Percentiles rank a stretch among this genome's conserved stretches.
Evolutionary conservation across 2,113 vertebrate genomes (phyloP).

Genomic region (Heteronetta atricapilla): DNA sequence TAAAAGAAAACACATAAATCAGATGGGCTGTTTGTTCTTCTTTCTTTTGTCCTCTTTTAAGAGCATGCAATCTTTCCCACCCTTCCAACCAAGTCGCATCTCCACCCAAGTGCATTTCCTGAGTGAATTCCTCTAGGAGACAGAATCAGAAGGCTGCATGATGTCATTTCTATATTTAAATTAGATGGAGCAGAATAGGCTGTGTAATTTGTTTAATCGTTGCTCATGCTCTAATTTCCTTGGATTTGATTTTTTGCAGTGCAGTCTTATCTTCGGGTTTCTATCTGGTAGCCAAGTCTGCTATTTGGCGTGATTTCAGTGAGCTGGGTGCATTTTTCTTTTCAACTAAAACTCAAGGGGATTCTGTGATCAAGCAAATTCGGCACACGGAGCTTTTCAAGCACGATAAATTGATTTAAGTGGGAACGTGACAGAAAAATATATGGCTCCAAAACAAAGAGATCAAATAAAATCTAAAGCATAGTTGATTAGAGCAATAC

Average conservation of each 20-base stretch:
- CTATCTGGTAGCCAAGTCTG: conserved; percentile 33
- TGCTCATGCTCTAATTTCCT: conserved; percentile 60
- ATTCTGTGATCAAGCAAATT: conserved; percentile 22
- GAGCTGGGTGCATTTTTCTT: conserved; percentile 42
- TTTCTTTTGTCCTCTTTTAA: not conserved
- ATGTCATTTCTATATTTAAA: conserved; percentile 64
- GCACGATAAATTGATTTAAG: conserved; percentile 17
- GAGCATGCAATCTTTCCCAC: not conserved
- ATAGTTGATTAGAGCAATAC: not conserved
- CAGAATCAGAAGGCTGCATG: not conserved
- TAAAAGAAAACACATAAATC: not conserved
- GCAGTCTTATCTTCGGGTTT: conserved; percentile 30
- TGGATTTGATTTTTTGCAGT: conserved; percentile 61
- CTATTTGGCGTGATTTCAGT: conserved; percentile 49
- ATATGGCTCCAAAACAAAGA: not conserved
- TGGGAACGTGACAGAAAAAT: conserved; percentile 4
- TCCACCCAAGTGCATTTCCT: conserved; percentile 48
- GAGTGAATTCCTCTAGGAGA: conserved; percentile 57
- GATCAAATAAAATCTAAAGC: not conserved
- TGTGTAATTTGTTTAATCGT: conserved; percentile 55
- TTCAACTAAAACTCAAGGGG: not conserved
- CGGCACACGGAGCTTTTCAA: conserved; percentile 17
- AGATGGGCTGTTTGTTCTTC: not conserved
- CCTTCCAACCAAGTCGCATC: not conserved
- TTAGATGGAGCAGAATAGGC: conserved; percentile 57